phyloP scores from a whole-genome alignment of 2,888 invertebrate species.

The Panopea generosa region DNA sequence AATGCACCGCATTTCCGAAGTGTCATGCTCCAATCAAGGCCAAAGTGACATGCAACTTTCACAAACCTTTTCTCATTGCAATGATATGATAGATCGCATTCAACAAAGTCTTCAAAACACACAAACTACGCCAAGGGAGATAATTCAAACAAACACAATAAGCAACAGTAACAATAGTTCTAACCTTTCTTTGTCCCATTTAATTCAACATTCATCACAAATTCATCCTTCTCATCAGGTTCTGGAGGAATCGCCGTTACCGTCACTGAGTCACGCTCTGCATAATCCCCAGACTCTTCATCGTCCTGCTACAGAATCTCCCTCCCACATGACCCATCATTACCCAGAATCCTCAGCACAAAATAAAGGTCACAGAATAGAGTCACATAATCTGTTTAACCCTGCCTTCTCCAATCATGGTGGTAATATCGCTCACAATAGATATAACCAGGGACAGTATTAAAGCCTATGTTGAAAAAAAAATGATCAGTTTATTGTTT shows the following conservation, averaged over 20 bases:
- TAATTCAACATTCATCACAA: slow-evolving; percentile 6
- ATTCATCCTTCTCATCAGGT: not conserved
- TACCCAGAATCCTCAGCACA: slow-evolving; percentile 7
- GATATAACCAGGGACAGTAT: slow-evolving; percentile 1
- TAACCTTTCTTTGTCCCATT: not conserved
- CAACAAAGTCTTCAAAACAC: not conserved
- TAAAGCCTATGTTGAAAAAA: too few species aligned
- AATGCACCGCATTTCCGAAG: too few species aligned
- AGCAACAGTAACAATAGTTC: not conserved
- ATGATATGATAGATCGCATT: too few species aligned
- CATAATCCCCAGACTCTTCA: not conserved
- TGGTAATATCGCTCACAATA: not conserved
- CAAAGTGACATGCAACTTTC: too few species aligned
- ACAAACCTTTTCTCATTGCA: too few species aligned
- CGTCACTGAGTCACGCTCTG: not conserved
- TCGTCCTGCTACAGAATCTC: slow-evolving; percentile 1
- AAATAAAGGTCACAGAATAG: not conserved
- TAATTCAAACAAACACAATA: slow-evolving; percentile 4
- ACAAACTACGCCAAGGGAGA: slow-evolving; percentile 6
- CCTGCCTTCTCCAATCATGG: slow-evolving; percentile 21
- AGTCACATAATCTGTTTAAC: slow-evolving; percentile 10
- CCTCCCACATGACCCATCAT: slow-evolving; percentile 3
- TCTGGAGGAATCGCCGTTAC: not conserved
- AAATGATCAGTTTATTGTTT: too few species aligned
- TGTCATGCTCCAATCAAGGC: too few species aligned